phyloP scores from a whole-genome alignment of 2,888 invertebrate species.

The Tipula confusa region DNA sequence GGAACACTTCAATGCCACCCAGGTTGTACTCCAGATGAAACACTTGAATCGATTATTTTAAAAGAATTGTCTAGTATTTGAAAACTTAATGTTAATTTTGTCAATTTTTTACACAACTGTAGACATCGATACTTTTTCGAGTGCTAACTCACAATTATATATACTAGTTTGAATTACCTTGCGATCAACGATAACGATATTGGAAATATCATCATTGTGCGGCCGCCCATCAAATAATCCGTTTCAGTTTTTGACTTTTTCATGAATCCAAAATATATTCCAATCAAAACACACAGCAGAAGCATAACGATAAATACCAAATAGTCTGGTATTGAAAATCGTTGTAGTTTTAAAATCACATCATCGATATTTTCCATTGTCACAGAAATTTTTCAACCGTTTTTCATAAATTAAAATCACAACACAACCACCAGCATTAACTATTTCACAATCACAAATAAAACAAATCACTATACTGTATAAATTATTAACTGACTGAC shows the following conservation, averaged over 20 bases:
- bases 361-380: conserved; percentile 46
- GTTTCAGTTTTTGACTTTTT: conserved; percentile 59
- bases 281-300: conserved; percentile 65
- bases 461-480: not conserved
- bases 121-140: too few species aligned
- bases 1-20: conserved; percentile 88
- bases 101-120: too few species aligned
- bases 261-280: conserved; percentile 73
- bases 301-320: conserved; percentile 59
- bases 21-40: conserved; percentile 88
- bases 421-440: not conserved
- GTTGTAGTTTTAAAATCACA: conserved; percentile 45
- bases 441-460: conserved; percentile 12
- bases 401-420: too few species aligned
- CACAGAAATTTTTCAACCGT: not conserved
- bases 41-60: conserved; percentile 85
- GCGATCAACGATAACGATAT: conserved; percentile 78
- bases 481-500: not conserved
- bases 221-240: conserved; percentile 75
- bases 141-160: too few species aligned
- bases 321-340: conserved; percentile 48
- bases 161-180: too few species aligned
- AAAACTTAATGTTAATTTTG: too few species aligned
- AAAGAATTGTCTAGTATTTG: conserved; percentile 87
- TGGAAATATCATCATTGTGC: conserved; percentile 73